Evolutionary conservation across 2,113 vertebrate genomes (phyloP).

Genomic region (Podarcis muralis): DNA sequence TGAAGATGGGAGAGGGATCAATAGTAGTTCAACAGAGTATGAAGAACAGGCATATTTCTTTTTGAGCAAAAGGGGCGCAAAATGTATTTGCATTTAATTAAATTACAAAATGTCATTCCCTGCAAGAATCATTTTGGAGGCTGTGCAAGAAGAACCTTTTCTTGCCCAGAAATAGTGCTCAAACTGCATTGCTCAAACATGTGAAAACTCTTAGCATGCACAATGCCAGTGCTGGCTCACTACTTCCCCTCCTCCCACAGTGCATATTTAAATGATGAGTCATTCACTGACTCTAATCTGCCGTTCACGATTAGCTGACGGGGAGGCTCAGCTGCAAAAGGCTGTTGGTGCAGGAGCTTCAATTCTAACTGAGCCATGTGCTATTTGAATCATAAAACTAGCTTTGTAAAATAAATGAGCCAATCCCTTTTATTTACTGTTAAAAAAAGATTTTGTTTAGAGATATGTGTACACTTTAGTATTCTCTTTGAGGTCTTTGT

Average conservation of each 20-base stretch:
- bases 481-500: background rate
- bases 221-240: slow-evolving; percentile 35
- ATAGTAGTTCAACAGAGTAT: background rate
- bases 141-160: slow-evolving; percentile 3
- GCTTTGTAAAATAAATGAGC: background rate
- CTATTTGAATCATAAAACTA: background rate
- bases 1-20: slow-evolving; percentile 32
- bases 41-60: slow-evolving; percentile 3
- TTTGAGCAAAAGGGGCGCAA: background rate
- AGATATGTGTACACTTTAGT: background rate
- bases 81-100: background rate
- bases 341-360: background rate
- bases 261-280: slow-evolving; percentile 58
- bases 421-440: background rate
- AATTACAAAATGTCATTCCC: slow-evolving; percentile 20
- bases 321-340: background rate
- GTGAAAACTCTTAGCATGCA: slow-evolving; percentile 50
- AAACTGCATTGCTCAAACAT: slow-evolving; percentile 39
- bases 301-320: slow-evolving; percentile 26
- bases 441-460: background rate
- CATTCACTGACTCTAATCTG: slow-evolving; percentile 37
- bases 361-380: background rate
- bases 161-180: slow-evolving; percentile 34
- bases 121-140: background rate
- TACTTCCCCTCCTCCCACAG: slow-evolving; percentile 34